These are phyloP conservation scores for Salminus brasiliensis DNA, from an alignment of 2,113 vertebrate genomes.

Conservation along the genomic window DNA sequence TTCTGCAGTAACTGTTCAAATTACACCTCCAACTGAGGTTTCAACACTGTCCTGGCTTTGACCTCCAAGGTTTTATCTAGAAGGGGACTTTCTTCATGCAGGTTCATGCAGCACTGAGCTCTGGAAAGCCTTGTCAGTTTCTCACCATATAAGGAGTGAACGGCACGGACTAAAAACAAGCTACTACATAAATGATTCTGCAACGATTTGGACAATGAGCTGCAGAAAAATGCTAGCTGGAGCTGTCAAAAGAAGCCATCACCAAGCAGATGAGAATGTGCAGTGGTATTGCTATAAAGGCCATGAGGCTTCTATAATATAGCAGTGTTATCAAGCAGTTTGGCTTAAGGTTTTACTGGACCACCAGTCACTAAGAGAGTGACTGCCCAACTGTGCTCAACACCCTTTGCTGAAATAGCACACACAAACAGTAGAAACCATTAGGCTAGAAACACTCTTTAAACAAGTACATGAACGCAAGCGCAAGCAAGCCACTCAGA, in stretches of 20 bases:
- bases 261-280: neutral
- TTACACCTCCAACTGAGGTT: neutral
- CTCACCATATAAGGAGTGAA: neutral
- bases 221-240: neutral
- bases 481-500: no score
- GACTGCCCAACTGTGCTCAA: no score
- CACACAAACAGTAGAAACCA: no score
- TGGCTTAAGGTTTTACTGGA: no score
- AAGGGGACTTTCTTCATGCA: neutral
- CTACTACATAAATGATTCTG: conserved; percentile 30
- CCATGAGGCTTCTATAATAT: no score
- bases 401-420: no score
- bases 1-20: neutral
- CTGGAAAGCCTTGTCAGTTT: conserved; percentile 7
- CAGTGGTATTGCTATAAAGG: neutral
- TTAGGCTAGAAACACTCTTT: no score
- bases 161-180: neutral
- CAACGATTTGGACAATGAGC: conserved; percentile 34
- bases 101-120: neutral
- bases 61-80: neutral
- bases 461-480: no score
- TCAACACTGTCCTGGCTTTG: neutral
- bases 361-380: no score
- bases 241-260: neutral
- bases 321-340: no score